These are phyloP conservation scores for Kryptolebias ocellatus DNA, from an alignment of 2,797 vertebrate species.

Conservation along the genomic window DNA sequence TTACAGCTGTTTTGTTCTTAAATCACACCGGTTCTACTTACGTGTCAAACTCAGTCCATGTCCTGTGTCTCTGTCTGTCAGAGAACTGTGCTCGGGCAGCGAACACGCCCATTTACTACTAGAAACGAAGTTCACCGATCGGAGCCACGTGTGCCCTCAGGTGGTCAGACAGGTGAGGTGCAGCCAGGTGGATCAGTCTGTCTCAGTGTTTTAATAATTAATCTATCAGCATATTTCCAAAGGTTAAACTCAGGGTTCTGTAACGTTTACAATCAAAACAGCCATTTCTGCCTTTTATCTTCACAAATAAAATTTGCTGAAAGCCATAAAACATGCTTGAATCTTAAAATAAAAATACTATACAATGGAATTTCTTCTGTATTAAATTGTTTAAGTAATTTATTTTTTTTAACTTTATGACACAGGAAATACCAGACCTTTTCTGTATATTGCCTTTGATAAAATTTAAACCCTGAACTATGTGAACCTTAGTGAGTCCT, in stretches of 20 bases:
- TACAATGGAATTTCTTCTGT: no score
- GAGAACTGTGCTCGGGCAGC: not conserved
- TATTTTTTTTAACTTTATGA: no score
- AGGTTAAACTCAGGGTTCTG: not conserved
- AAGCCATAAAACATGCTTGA: no score
- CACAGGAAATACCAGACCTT: no score
- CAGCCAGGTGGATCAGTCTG: conserved; percentile 10
- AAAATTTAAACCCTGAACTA: no score
- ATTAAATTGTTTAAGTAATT: no score
- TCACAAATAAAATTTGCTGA: no score
- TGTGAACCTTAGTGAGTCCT: no score
- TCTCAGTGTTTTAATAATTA: not conserved
- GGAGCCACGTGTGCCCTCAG: conserved; percentile 32
- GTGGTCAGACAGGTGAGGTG: conserved; percentile 9
- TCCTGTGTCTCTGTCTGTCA: conserved; percentile 11
- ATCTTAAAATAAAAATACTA: no score
- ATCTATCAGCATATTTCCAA: not conserved
- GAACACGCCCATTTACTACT: conserved; percentile 60
- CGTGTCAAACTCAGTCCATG: conserved; percentile 60
- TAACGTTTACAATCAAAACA: no score
- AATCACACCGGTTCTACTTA: conserved; percentile 27
- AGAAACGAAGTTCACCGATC: conserved; percentile 74
- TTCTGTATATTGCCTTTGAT: no score
- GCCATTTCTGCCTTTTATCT: no score
- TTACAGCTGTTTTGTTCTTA: not conserved